A percentile compares a stretch with the other conserved stretches of the same genome.
These are phyloP conservation scores for Hypsopygia costalis DNA, from an alignment of 2,888 invertebrate genomes.

Conservation along the genomic window DNA sequence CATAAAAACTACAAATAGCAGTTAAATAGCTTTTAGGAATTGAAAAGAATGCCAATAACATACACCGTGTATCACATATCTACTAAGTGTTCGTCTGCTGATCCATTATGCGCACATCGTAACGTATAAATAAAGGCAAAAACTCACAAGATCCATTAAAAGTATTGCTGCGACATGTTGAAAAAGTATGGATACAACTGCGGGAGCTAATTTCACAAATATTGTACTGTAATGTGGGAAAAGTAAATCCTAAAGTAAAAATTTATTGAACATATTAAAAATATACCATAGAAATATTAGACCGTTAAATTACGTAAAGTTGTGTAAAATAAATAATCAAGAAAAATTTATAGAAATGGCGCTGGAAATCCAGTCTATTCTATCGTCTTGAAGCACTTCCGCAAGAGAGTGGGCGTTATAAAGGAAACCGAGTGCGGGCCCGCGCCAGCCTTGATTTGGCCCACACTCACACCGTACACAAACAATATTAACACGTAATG, in stretches of 20 bases:
- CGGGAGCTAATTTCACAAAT: not conserved
- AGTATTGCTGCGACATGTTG: slow-evolving; percentile 62
- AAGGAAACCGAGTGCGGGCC: slow-evolving; percentile 54
- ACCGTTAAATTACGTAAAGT: too few species aligned
- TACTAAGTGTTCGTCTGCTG: slow-evolving; percentile 64
- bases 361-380: slow-evolving; percentile 35
- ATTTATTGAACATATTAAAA: too few species aligned
- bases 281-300: too few species aligned
- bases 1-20: slow-evolving; percentile 10
- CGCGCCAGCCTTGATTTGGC: slow-evolving; percentile 51
- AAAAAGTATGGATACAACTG: slow-evolving; percentile 43
- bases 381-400: slow-evolving; percentile 52
- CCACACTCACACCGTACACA: slow-evolving; percentile 32
- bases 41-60: slow-evolving; percentile 26
- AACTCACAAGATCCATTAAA: slow-evolving; percentile 78
- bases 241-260: too few species aligned
- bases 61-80: slow-evolving; percentile 46
- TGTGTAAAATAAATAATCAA: too few species aligned
- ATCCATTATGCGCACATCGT: slow-evolving; percentile 76
- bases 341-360: too few species aligned
- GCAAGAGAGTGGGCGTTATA: slow-evolving; percentile 62
- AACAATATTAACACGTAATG: slow-evolving; percentile 11
- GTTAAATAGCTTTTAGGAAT: not conserved
- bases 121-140: slow-evolving; percentile 77
- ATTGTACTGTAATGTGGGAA: too few species aligned